Conservation (phyloP, 2,888 invertebrate genomes). For the Eurytoma adleriae region DNA sequence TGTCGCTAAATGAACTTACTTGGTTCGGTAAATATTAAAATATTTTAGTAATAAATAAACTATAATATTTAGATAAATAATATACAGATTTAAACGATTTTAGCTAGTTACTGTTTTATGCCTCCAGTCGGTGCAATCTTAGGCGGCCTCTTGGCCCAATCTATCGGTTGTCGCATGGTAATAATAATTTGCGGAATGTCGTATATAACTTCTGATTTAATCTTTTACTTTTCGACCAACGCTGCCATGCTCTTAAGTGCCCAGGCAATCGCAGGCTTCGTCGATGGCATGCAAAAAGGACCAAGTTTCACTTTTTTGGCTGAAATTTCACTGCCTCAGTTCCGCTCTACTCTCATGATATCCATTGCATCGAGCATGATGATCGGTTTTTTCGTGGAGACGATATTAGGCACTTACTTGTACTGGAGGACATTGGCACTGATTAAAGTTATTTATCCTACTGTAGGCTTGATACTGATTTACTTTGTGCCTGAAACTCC, state of each 20-base stretch:
- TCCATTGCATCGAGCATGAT: slow-evolving; percentile 80
- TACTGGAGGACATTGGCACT: slow-evolving; percentile 85
- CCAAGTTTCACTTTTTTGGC: background rate
- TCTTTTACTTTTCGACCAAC: background rate
- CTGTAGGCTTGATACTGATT: background rate
- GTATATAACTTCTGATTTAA: background rate
- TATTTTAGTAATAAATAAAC: too few relatives aligned
- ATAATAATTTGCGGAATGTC: background rate
- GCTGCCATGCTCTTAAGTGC: background rate
- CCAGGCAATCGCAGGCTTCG: background rate
- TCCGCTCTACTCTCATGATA: background rate
- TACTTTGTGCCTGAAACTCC: background rate
- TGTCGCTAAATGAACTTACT: background rate
- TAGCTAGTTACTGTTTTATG: background rate
- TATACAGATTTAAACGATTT: background rate
- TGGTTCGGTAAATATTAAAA: background rate
- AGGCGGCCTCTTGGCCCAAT: background rate
- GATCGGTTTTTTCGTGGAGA: slow-evolving; percentile 85
- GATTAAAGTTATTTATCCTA: slow-evolving; percentile 81
- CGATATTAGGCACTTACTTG: slow-evolving; percentile 84
- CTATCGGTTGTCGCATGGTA: background rate
- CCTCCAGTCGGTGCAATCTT: background rate
- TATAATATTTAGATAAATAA: too few relatives aligned
- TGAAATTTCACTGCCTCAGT: background rate
- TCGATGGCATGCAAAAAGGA: background rate